Conservation (phyloP, 2,888 invertebrate species). For the Seira sanloemensis region DNA sequence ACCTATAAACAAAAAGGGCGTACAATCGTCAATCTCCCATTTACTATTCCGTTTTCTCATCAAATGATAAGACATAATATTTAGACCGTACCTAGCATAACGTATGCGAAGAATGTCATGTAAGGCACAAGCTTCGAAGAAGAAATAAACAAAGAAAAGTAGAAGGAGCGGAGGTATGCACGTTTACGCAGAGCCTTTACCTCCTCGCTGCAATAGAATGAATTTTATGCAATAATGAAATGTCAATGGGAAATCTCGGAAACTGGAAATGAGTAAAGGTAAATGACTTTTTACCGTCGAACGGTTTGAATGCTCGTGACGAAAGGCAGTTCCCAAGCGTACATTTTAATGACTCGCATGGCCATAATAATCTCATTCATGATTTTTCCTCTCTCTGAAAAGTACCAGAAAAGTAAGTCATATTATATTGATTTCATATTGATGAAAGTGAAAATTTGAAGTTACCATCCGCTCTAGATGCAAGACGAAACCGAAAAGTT, state of each 20-base stretch:
- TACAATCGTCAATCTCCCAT: too few relatives aligned
- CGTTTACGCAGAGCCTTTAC: conserved; percentile 81
- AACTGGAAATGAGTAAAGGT: conserved; percentile 15
- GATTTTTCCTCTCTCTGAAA: conserved; percentile 85
- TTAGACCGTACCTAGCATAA: conserved; percentile 75
- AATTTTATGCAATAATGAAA: neutral
- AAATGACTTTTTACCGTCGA: conserved; percentile 78
- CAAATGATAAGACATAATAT: too few relatives aligned
- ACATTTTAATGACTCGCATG: conserved; percentile 90
- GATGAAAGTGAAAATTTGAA: neutral
- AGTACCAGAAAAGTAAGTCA: neutral
- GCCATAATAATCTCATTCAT: conserved; percentile 97
- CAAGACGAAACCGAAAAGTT: conserved; percentile 84
- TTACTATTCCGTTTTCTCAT: too few relatives aligned
- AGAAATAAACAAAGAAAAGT: conserved; percentile 81
- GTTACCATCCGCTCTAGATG: conserved; percentile 84
- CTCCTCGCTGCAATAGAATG: conserved; percentile 79
- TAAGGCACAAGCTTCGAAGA: conserved; percentile 90
- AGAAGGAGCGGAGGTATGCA: conserved; percentile 82
- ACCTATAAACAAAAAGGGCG: conserved; percentile 75
- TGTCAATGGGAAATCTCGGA: neutral
- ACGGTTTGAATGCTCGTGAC: conserved; percentile 86
- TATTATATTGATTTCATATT: neutral
- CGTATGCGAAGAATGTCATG: conserved; percentile 86
- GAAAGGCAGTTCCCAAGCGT: conserved; percentile 85